phyloP scores from a whole-genome alignment of 2,797 vertebrate species.

The Macrochelys suwanniensis region DNA sequence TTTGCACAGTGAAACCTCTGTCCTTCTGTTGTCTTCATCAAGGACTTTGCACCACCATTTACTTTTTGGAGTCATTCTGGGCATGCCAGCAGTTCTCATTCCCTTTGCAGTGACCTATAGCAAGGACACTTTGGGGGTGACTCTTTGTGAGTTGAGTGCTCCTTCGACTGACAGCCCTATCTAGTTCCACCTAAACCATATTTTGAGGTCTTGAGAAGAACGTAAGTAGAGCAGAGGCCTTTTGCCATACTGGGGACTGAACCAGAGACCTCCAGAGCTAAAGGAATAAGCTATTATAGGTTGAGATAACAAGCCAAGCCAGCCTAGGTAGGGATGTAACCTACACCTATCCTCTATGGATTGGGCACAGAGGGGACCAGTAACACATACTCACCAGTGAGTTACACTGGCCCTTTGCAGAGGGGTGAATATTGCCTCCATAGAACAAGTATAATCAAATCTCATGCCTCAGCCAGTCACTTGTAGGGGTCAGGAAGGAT shows the following conservation, averaged over 20 bases:
- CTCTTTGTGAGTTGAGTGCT: not conserved
- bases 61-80: not conserved
- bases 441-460: not conserved
- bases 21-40: conserved; percentile 3
- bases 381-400: not conserved
- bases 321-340: fast-evolving
- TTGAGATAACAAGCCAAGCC: not conserved
- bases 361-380: not conserved
- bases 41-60: conserved; percentile 4
- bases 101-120: not conserved
- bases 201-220: not conserved
- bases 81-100: not conserved
- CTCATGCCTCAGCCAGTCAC: not conserved
- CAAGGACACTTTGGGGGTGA: not conserved
- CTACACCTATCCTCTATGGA: fast-evolving
- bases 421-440: not conserved
- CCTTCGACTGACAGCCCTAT: not conserved
- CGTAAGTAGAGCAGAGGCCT: not conserved
- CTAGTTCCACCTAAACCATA: not conserved
- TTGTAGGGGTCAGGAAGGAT: not conserved
- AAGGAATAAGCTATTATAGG: not conserved
- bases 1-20: not conserved
- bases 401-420: not conserved
- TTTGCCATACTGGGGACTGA: not conserved
- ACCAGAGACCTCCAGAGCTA: not conserved